Evolutionary conservation across 2,888 invertebrate species (phyloP).

Genomic region (Ormyrus labotus): DNA sequence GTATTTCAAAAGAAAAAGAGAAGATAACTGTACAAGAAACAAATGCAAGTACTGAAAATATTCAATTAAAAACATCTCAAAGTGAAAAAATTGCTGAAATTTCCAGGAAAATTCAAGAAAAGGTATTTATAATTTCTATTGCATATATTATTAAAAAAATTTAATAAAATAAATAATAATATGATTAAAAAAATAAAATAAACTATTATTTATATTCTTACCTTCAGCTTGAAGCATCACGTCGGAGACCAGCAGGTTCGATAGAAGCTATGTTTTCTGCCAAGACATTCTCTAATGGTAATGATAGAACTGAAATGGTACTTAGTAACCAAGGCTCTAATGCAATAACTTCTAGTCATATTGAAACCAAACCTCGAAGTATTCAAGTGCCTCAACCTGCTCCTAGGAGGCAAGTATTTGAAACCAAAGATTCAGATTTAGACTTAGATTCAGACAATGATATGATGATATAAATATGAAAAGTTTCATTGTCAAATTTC

Average conservation of each 20-base stretch:
- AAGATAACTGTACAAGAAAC: conserved; percentile 63
- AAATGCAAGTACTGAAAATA: conserved; percentile 63
- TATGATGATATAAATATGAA: too few species aligned
- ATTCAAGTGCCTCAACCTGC: conserved; percentile 63
- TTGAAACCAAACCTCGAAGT: conserved; percentile 35
- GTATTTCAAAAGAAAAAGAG: conserved; percentile 77
- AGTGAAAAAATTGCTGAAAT: conserved; percentile 79
- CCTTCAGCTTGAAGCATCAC: conserved; percentile 65
- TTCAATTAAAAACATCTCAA: conserved; percentile 76
- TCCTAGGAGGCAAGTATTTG: conserved; percentile 61
- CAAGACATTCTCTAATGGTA: conserved; percentile 42
- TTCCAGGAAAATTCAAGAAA: conserved; percentile 78
- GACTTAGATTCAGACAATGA: conserved; percentile 69
- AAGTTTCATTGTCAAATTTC: too few species aligned
- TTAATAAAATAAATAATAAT: neutral
- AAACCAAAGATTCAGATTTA: conserved; percentile 65
- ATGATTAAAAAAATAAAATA: conserved; percentile 2
- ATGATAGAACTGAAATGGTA: conserved; percentile 41
- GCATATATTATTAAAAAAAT: conserved; percentile 1
- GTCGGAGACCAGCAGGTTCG: conserved; percentile 70
- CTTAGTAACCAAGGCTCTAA: conserved; percentile 42
- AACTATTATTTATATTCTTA: conserved; percentile 28
- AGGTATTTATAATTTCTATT: conserved; percentile 69
- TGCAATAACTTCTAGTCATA: conserved; percentile 49
- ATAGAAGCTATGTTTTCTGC: conserved; percentile 70